Evolutionary conservation across 2,888 invertebrate species (phyloP).

Genomic region (Hemithea aestivaria): DNA sequence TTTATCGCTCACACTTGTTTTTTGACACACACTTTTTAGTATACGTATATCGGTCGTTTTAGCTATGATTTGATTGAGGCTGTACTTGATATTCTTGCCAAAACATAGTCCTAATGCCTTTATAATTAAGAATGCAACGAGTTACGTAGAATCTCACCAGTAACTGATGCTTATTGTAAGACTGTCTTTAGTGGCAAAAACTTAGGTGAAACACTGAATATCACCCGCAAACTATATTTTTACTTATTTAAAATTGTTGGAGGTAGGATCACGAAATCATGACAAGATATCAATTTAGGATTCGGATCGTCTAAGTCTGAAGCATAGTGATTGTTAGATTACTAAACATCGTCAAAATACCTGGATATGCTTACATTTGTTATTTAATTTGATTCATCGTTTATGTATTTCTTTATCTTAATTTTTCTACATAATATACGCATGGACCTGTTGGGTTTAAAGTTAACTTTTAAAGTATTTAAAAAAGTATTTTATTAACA

Average conservation of each 20-base stretch:
- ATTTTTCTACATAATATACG: slow-evolving; percentile 3
- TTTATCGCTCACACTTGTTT: slow-evolving; percentile 39
- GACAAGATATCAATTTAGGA: slow-evolving; percentile 12
- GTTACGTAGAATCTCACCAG: slow-evolving; percentile 41
- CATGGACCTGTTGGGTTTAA: slow-evolving; percentile 12
- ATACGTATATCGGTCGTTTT: slow-evolving; percentile 25
- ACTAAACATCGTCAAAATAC: slow-evolving; percentile 1
- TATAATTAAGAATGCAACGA: slow-evolving; percentile 29
- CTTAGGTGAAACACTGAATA: slow-evolving; percentile 43
- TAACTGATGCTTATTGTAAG: slow-evolving; percentile 41
- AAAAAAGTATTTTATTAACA: slow-evolving; percentile 15
- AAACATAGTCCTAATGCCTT: slow-evolving; percentile 38
- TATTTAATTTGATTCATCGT: slow-evolving; percentile 2
- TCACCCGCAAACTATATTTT: slow-evolving; percentile 35
- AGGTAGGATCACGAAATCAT: slow-evolving; percentile 19
- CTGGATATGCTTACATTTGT: background rate
- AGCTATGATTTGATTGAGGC: slow-evolving; percentile 37
- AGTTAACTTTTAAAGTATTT: slow-evolving; percentile 4
- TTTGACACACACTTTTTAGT: slow-evolving; percentile 31
- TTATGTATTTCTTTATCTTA: slow-evolving; percentile 2
- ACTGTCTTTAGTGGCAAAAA: slow-evolving; percentile 61
- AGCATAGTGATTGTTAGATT: slow-evolving; percentile 4
- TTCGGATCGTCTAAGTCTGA: slow-evolving; percentile 8
- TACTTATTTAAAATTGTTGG: slow-evolving; percentile 24
- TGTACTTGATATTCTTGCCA: slow-evolving; percentile 54